phyloP scores from a whole-genome alignment of 2,113 vertebrate genomes.

The Naja naja region DNA sequence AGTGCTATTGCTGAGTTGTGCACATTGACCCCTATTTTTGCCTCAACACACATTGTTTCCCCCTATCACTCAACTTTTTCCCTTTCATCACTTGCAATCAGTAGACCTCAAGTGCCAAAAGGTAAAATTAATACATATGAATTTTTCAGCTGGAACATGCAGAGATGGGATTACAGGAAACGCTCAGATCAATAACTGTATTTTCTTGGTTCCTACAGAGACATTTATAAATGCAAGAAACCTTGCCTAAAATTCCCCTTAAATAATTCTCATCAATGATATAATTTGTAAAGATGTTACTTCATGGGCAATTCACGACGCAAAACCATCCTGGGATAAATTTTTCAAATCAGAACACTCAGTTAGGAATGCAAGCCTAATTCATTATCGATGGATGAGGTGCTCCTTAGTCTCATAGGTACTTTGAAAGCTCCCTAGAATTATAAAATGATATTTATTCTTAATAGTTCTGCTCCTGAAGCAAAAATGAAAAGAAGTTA shows the following conservation, averaged over 20 bases:
- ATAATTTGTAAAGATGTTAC: constrained; percentile 25
- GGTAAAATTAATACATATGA: background rate
- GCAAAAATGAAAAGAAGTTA: background rate
- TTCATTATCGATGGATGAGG: constrained; percentile 9
- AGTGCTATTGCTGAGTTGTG: background rate
- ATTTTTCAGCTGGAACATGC: background rate
- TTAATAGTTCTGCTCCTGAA: constrained; percentile 11
- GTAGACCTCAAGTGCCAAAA: background rate
- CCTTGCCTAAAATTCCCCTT: constrained; percentile 34
- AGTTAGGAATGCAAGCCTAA: constrained; percentile 4
- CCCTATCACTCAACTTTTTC: background rate
- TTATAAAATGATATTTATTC: constrained; percentile 4
- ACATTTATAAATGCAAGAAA: constrained; percentile 30
- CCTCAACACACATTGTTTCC: too few species aligned
- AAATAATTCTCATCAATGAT: constrained; percentile 31
- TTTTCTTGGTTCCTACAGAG: constrained; percentile 32
- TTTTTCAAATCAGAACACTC: constrained; percentile 16
- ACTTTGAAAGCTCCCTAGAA: constrained; percentile 9
- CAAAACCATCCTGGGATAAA: background rate
- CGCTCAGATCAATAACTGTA: constrained; percentile 28
- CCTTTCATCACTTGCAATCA: background rate
- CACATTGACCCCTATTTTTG: background rate
- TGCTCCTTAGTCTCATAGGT: background rate
- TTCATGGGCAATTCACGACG: constrained; percentile 9
- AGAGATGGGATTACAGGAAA: constrained; percentile 7